These are phyloP conservation scores for Sylvilagus floridanus DNA, from an alignment of 2,797 vertebrate species.

Conservation along the genomic window DNA sequence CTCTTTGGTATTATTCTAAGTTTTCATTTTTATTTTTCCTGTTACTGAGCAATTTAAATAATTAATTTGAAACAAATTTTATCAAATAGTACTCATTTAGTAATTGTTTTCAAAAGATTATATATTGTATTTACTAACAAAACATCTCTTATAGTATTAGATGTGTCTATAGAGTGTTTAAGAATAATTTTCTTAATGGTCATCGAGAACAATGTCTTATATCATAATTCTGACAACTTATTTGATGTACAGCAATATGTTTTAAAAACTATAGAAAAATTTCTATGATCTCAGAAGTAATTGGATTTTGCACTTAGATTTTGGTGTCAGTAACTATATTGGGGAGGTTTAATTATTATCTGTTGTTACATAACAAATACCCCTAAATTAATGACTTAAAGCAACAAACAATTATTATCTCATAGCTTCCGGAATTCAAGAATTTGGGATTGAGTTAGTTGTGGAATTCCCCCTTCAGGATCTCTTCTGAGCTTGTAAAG, in stretches of 20 bases:
- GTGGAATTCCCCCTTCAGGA: not conserved
- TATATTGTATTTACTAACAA: slow-evolving; percentile 9
- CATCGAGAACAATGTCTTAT: not conserved
- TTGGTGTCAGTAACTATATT: not conserved
- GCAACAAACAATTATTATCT: not conserved
- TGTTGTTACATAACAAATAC: slow-evolving; percentile 1
- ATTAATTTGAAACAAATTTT: slow-evolving; percentile 25
- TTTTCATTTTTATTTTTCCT: slow-evolving; percentile 33
- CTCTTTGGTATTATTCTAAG: not conserved
- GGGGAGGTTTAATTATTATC: not conserved
- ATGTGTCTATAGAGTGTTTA: not conserved
- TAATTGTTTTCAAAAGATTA: slow-evolving; percentile 36
- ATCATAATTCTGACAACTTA: not conserved
- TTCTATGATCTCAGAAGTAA: slow-evolving; percentile 39
- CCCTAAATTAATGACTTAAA: not conserved
- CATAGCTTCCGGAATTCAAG: slow-evolving; percentile 16
- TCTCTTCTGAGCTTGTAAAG: not conserved
- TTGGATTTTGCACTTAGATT: slow-evolving; percentile 34
- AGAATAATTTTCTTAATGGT: slow-evolving; percentile 36
- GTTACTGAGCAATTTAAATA: not conserved
- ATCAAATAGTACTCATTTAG: not conserved
- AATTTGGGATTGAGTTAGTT: not conserved
- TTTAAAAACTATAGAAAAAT: not conserved
- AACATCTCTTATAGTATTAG: not conserved
- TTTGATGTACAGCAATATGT: not conserved